Base-by-base conservation (phyloP, 2,797 vertebrate genomes). In the Epinephelus coioides region DNA sequence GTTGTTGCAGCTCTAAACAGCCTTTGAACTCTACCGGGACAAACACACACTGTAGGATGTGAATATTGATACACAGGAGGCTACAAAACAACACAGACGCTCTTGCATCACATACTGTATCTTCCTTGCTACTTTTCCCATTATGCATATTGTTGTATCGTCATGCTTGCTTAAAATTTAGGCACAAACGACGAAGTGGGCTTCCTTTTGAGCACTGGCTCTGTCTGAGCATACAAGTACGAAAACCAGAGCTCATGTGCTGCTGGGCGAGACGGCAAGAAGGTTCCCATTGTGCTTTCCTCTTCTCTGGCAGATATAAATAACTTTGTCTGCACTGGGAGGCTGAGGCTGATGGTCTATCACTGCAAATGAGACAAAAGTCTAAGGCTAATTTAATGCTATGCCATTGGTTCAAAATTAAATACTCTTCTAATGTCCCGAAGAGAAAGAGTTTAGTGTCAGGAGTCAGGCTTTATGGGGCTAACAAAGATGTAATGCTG, bases 181-280 rank as follows among this genome's bases (percentile, higher is more conserved):
- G 49, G 27, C 18, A 34, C 15, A 63, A 11, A 19, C 30, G 69
- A 59, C 34, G 21, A 73, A 67, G 27, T 51, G 21, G 62, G 68
- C 47, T 62, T 66, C 54, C 11, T 46, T 34, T 54, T 76, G 75
- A 70, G 34, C 34, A 18, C 47, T n/a, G 38, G 74, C 59, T 76
- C 64, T 18, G 51, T 66, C 53, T 50, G 11, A 53, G 53, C 38
- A 57, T 30, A 55, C 47, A 66, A 73, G 25, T 6, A 54, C 59
- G 70, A 66, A 63, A 73, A 53, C 17, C 21, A 46, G 30, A 54
- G 40, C 14, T 17, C 38, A 9, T 65, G n/a, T 66, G 54, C 65
- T 69, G 68, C 50, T 59, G 18, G 21, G 56, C 6, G 13, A 60
- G 38, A 19, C 46, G n/a, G 38, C 9, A 46, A n/a, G 60, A 47